Evolutionary conservation across 2,797 vertebrate species (phyloP), one percentile per base, ranked within the genome.

Genomic region (Sebastes baramenuke): DNA sequence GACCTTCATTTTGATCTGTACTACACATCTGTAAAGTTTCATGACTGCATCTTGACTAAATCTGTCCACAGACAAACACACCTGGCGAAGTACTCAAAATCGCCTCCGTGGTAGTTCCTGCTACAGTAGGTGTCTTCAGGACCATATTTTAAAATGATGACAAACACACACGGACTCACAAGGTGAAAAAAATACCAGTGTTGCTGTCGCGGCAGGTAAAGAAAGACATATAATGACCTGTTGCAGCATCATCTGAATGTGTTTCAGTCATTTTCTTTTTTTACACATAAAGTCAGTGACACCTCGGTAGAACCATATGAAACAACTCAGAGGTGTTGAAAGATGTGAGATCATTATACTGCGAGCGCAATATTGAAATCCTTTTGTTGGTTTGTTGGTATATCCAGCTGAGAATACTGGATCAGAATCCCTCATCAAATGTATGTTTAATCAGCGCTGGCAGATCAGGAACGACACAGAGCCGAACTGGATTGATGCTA

Each of bases 361-460:
- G 18, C 3, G 0, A 60, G 55, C 2, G 20, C 22, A 34, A 71
- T 22, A 16, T 18, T 80, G 67, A 61, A 75, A 60, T 71, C 56
- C 27, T 18, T 58, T 13, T 74, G 81, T 70, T 52, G 56, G 64
- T 59, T 68, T 78, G 69, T 82, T 75, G 66, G n/a, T 72, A 10
- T 22, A 77, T 67, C 46, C 70, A 70, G 58, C 67, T 14, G 77
- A 82, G 74, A 75, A 64, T 69, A 61, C 36, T 25, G 61, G 13
- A 62, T 72, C 73, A 60, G 60, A 69, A 79, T 77, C 70, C 42
- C 66, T 83, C n/a, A 64, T 82, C 70, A 87, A 82, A 90, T 75
- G 46, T 38, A 69, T 70, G 75, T 85, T 86, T 84, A 83, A 87
- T 88, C 68, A 87, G 69, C 32, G 60, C 59, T 69, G 82, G 71